phyloP scores from a whole-genome alignment of 1,140 invertebrate genomes.

The Anastrepha obliqua region DNA sequence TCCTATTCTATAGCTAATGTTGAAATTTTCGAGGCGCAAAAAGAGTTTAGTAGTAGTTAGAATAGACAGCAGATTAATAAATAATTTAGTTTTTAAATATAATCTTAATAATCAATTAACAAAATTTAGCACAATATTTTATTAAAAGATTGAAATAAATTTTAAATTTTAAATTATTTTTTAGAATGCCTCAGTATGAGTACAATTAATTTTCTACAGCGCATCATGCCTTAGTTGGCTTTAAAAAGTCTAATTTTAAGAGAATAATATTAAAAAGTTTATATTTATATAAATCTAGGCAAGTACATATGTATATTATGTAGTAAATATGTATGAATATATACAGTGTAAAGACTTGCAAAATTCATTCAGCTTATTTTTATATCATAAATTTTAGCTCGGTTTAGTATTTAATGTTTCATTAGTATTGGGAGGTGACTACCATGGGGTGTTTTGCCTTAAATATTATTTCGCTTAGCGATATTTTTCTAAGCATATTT shows the following conservation, averaged over 20 bases:
- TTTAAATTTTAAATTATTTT: too few species aligned
- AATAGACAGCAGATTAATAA: too few species aligned
- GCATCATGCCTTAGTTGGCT: background rate
- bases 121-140: too few species aligned
- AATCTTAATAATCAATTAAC: too few species aligned
- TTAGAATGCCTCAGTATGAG: too few species aligned
- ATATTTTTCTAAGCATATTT: background rate
- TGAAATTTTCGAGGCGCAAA: too few species aligned
- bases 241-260: background rate
- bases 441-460: background rate
- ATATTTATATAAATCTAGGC: background rate
- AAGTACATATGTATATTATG: background rate
- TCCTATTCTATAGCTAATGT: too few species aligned
- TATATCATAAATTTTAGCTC: background rate
- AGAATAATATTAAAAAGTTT: background rate
- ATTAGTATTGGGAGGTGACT: slow-evolving; percentile 36
- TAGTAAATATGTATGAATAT: slow-evolving; percentile 15
- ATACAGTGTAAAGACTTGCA: background rate
- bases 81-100: too few species aligned
- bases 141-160: too few species aligned
- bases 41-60: too few species aligned
- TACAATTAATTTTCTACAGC: background rate
- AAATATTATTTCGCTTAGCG: background rate
- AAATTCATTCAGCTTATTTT: background rate
- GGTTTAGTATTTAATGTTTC: background rate